A percentile compares a stretch with the other conserved stretches of the same genome.
These are phyloP conservation scores for Hypocryptadius cinnamomeus DNA, from an alignment of 2,113 vertebrate genomes.

Conservation along the genomic window DNA sequence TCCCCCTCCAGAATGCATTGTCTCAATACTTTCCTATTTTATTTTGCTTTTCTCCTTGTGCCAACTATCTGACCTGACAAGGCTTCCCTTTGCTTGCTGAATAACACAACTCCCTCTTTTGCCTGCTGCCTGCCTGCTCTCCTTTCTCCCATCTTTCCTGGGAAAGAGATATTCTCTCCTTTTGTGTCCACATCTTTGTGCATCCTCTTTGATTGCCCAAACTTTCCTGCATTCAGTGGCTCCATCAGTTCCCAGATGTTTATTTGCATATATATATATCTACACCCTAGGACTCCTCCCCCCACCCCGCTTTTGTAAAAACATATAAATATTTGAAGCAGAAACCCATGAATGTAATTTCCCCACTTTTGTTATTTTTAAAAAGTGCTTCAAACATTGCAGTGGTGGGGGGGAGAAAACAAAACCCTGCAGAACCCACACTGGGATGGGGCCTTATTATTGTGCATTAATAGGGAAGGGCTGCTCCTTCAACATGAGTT, in stretches of 20 bases:
- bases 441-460: not conserved
- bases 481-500: not conserved
- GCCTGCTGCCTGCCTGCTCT: not conserved
- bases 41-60: not conserved
- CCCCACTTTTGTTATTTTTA: conserved; percentile 14
- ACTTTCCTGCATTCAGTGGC: not conserved
- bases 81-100: not conserved
- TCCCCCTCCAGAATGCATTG: not conserved
- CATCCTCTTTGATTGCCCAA: not conserved
- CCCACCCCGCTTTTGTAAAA: not conserved
- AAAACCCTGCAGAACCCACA: not conserved
- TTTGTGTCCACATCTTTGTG: not conserved
- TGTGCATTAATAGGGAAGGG: not conserved
- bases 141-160: not conserved
- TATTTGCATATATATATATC: conserved; percentile 37
- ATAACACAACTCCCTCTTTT: not conserved
- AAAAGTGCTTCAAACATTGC: not conserved
- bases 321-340: conserved; percentile 47
- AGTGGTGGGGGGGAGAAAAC: not conserved
- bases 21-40: not conserved
- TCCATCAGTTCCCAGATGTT: conserved; percentile 41
- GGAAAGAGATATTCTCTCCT: not conserved
- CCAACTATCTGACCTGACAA: not conserved
- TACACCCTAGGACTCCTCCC: not conserved
- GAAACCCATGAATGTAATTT: conserved; percentile 33